Evolutionary conservation across 2,797 vertebrate species (phyloP).

Genomic region (Coranthus polyacanthus): DNA sequence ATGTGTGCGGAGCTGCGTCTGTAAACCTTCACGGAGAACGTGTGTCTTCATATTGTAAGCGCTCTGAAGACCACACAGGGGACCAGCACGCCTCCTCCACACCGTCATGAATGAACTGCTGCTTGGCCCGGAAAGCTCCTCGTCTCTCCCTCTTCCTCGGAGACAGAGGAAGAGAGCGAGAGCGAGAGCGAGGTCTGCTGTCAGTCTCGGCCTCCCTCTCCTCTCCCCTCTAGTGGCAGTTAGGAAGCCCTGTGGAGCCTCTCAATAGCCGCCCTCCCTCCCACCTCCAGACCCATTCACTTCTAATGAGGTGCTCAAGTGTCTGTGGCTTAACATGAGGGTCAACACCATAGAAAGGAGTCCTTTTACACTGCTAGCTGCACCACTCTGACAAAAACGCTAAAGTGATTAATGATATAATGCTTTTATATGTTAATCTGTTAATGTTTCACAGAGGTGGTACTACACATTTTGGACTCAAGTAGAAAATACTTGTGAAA

Average conservation of each 20-base stretch:
- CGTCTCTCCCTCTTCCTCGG: slow-evolving; percentile 41
- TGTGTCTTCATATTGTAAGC: slow-evolving; percentile 9
- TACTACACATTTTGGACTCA: too few species aligned
- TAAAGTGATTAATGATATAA: slow-evolving; percentile 53
- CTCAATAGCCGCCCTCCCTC: slow-evolving; percentile 76
- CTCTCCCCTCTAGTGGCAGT: slow-evolving; percentile 74
- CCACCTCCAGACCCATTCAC: slow-evolving; percentile 78
- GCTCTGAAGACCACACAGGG: slow-evolving; percentile 23
- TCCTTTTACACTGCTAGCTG: slow-evolving; percentile 37
- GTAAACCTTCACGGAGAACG: slow-evolving; percentile 20
- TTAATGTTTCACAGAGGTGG: slow-evolving; percentile 19
- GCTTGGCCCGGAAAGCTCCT: slow-evolving; percentile 44
- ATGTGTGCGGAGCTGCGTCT: slow-evolving; percentile 11
- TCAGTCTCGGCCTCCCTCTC: slow-evolving; percentile 37
- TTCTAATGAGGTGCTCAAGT: slow-evolving; percentile 82
- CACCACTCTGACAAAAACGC: slow-evolving; percentile 33
- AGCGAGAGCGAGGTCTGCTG: slow-evolving; percentile 38
- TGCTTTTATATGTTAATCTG: slow-evolving; percentile 53
- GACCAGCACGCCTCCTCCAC: slow-evolving; percentile 14
- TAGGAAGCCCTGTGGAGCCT: slow-evolving; percentile 77
- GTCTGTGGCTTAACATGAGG: slow-evolving; percentile 77
- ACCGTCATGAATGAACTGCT: slow-evolving; percentile 45
- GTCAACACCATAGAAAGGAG: slow-evolving; percentile 70
- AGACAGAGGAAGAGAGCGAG: slow-evolving; percentile 20
- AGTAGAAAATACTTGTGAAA: too few species aligned